These are phyloP conservation scores for Siniperca chuatsi DNA, from an alignment of 2,113 vertebrate species.

Conservation along the genomic window DNA sequence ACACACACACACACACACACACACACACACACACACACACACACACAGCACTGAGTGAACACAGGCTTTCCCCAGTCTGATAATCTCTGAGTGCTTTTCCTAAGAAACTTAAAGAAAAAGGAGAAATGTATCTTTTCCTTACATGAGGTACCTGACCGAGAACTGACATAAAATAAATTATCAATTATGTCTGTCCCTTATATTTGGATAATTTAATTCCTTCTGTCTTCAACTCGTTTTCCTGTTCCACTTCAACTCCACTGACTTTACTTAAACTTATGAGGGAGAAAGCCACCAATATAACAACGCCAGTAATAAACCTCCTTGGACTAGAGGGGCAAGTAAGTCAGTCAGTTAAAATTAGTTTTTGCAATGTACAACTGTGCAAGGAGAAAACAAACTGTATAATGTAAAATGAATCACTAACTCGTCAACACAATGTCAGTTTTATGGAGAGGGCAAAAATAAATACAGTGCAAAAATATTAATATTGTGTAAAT, in stretches of 20 bases:
- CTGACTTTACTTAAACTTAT: not conserved
- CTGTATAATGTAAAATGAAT: not conserved
- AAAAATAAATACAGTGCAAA: not conserved
- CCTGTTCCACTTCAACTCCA: not conserved
- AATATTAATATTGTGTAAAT: not conserved
- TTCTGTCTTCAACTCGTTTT: not conserved
- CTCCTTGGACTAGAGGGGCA: not conserved
- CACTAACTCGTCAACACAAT: not conserved
- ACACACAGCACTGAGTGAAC: not conserved
- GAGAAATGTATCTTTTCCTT: not conserved
- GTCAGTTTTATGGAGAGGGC: not conserved
- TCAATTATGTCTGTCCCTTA: not conserved
- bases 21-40: not conserved
- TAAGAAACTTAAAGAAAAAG: not conserved
- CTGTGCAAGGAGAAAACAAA: not conserved
- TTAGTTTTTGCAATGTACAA: not conserved
- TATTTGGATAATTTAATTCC: not conserved
- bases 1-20: conserved; percentile 2
- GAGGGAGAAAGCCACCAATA: not conserved
- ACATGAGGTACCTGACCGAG: not conserved
- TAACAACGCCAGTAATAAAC: not conserved
- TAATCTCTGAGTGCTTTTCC: not conserved
- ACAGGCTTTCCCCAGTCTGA: not conserved
- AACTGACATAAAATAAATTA: not conserved
- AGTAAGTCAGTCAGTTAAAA: too few relatives aligned